A percentile compares a stretch with the other conserved stretches of the same genome.
Conservation (phyloP, 2,113 vertebrate species). For the Spilogale gracilis region DNA sequence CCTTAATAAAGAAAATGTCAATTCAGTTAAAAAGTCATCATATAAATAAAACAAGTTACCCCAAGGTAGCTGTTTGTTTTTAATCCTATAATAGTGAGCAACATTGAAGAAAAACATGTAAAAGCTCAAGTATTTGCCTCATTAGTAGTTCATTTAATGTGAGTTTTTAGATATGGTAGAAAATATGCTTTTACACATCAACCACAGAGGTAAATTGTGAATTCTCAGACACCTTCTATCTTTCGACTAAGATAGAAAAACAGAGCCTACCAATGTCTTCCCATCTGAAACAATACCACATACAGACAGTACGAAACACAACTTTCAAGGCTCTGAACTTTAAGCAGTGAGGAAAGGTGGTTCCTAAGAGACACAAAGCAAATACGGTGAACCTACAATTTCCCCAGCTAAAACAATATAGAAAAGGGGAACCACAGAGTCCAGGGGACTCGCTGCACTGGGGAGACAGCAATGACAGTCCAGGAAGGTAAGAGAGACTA, state of each 20-base stretch:
- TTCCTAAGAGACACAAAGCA: background rate
- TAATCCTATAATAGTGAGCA: background rate
- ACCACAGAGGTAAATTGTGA: background rate
- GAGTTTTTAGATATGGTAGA: background rate
- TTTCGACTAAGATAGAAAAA: background rate
- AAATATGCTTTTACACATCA: background rate
- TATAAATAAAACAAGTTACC: background rate
- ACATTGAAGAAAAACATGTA: background rate
- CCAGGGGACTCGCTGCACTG: background rate
- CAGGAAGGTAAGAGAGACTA: background rate
- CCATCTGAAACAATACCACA: background rate
- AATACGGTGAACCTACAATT: background rate
- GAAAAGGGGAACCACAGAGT: background rate
- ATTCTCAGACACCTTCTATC: background rate
- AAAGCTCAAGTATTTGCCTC: background rate
- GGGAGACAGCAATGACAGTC: background rate
- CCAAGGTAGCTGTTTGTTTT: background rate
- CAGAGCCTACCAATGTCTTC: background rate
- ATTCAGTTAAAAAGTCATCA: background rate
- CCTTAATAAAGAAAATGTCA: conserved; percentile 20
- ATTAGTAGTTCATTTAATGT: background rate
- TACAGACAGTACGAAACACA: background rate
- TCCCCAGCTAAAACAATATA: fast-evolving
- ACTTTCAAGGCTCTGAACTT: background rate
- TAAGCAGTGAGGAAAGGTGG: background rate